Percentiles rank a stretch among this genome's conserved stretches.
Conservation (phyloP, 2,888 invertebrate species). For the Aquatica leii region DNA sequence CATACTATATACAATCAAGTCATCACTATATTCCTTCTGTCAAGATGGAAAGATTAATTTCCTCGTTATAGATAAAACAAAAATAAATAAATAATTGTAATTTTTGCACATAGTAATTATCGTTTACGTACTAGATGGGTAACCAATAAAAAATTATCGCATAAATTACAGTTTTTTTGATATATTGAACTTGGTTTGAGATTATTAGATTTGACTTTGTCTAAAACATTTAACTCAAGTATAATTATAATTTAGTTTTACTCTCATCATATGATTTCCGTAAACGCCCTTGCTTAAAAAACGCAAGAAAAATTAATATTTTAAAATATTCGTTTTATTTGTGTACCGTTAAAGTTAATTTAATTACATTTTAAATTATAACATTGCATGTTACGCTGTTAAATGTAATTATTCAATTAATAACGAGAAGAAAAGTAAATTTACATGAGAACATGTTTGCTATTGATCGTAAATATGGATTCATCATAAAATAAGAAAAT, state of each 20-base stretch:
- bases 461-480: too few species aligned
- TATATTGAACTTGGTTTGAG: slow-evolving; percentile 10
- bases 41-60: too few species aligned
- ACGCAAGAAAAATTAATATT: slow-evolving; percentile 7
- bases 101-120: too few species aligned
- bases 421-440: neutral
- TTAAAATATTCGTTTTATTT: slow-evolving; percentile 8
- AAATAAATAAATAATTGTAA: too few species aligned
- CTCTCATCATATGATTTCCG: neutral
- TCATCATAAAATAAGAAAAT: slow-evolving; percentile 9
- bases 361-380: slow-evolving; percentile 10
- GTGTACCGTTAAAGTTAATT: slow-evolving; percentile 1
- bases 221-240: slow-evolving; percentile 10
- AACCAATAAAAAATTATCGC: neutral
- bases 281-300: slow-evolving; percentile 9
- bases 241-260: slow-evolving; percentile 4
- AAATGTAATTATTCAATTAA: slow-evolving; percentile 3
- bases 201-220: neutral
- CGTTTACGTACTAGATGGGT: too few species aligned
- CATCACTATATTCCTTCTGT: too few species aligned
- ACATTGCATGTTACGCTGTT: neutral
- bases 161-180: slow-evolving; percentile 18
- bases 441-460: neutral
- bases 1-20: too few species aligned
- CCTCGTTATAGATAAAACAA: too few species aligned